Evolutionary conservation across 2,888 invertebrate genomes (phyloP), one percentile per base, ranked within the genome.

Genomic region (Bugula neritina): DNA sequence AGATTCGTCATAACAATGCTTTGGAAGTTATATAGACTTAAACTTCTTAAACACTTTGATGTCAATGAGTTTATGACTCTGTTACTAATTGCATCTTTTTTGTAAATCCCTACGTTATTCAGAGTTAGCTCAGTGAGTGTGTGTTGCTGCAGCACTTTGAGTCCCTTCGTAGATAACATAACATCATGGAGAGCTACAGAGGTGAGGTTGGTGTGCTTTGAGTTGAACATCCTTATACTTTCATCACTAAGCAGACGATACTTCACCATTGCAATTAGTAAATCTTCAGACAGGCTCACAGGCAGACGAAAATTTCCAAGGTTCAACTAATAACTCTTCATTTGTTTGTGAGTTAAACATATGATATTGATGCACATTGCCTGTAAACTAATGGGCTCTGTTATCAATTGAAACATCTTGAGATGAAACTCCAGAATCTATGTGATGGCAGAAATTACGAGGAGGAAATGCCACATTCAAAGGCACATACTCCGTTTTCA

Each of bases 141-240:
- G 31, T 63, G 63, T n/a, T 34, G 21, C 17, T 63, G 63, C 27
- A 63, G 31, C 27, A 63, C 31, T 31, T 63, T 27, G 1, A 63
- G 63, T 25, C 63, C 63, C 5, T 63, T 31, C 31, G 31, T 43
- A 10, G 43, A 10, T 43, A 43, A 43, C 17, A 43, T 17, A 43
- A 17, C 88, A 81, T 89, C 87, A 78, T 86, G 86, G 75, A 90
- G 85, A 75, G 84, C 85, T 0, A 90, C 89, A 69, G 86, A 85
- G 76, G 86, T 86, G 74, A 90, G 82, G 78, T 87, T 86, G 34
- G 90, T 89, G 58, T 87, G 86, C 77, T 84, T 86, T 23, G 87
- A 85, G 76, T 87, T 86, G 81, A 90, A 90, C 69, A 90, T 81
- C 71, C 87, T 86, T 73, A 90, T 83, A 0, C 88, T 87, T 69